phyloP scores from a whole-genome alignment of 2,888 invertebrate species.

The Clanis bilineata region DNA sequence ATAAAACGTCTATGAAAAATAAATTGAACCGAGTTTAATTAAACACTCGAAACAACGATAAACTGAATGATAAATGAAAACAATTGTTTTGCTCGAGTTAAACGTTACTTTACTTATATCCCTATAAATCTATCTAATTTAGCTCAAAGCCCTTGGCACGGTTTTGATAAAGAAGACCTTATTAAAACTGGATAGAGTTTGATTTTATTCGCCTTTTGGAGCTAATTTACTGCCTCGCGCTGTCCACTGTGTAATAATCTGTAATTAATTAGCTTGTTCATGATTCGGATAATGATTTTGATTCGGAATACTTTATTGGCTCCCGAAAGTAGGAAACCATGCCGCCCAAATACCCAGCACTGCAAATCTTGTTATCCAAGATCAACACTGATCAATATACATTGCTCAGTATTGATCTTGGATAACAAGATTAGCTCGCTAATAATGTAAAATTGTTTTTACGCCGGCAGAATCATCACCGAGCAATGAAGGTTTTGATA shows the following conservation, averaged over 20 bases:
- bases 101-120: constrained; percentile 33
- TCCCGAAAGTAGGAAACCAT: too few species aligned
- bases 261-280: background rate
- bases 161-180: background rate
- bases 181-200: background rate
- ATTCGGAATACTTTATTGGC: background rate
- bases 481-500: too few species aligned
- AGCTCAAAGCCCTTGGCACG: constrained; percentile 23
- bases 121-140: constrained; percentile 39
- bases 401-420: too few species aligned
- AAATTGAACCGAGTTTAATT: constrained; percentile 3
- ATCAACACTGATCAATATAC: too few species aligned
- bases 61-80: constrained; percentile 33
- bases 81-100: constrained; percentile 38
- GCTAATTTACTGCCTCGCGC: background rate
- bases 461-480: too few species aligned
- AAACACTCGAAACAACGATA: constrained; percentile 1
- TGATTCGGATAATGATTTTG: background rate
- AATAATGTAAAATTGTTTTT: too few species aligned
- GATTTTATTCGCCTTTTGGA: background rate
- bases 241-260: background rate
- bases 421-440: too few species aligned
- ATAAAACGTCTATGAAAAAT: constrained; percentile 2
- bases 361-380: too few species aligned
- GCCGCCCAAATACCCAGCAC: too few species aligned